Evolutionary conservation across 2,797 vertebrate genomes (phyloP).

Genomic region (Echiichthys vipera): DNA sequence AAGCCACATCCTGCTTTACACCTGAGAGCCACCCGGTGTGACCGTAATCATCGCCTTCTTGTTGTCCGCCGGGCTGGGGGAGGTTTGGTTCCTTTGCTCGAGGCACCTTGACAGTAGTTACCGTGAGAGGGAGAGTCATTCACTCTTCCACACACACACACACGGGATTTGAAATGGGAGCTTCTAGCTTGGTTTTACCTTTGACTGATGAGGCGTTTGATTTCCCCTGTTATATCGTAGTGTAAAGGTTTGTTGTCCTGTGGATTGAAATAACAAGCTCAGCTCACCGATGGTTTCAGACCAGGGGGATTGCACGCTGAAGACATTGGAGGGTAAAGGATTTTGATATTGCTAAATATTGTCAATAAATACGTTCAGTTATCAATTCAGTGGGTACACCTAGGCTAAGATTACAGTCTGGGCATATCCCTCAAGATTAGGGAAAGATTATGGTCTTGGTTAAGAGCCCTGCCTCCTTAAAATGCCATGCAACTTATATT

Average conservation of each 20-base stretch:
- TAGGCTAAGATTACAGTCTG: not conserved
- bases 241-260: not conserved
- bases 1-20: slow-evolving; percentile 29
- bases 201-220: not conserved
- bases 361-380: too few species aligned
- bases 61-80: slow-evolving; percentile 10
- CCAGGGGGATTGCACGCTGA: not conserved
- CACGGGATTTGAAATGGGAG: slow-evolving; percentile 1
- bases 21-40: slow-evolving; percentile 27
- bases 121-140: slow-evolving; percentile 8
- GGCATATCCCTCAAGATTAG: too few species aligned
- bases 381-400: too few species aligned
- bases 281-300: not conserved
- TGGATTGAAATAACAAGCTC: not conserved
- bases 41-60: slow-evolving; percentile 29
- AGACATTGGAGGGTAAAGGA: not conserved
- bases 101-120: slow-evolving; percentile 21
- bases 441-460: too few species aligned
- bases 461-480: too few species aligned
- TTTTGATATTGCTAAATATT: too few species aligned
- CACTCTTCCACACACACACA: not conserved
- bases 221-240: not conserved
- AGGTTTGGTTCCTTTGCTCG: slow-evolving; percentile 13
- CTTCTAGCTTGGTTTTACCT: not conserved
- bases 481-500: too few species aligned